Percentiles rank a stretch among this genome's conserved stretches.
Evolutionary conservation across 1,140 invertebrate species (phyloP).

Genomic region (Drosophila aff.): DNA sequence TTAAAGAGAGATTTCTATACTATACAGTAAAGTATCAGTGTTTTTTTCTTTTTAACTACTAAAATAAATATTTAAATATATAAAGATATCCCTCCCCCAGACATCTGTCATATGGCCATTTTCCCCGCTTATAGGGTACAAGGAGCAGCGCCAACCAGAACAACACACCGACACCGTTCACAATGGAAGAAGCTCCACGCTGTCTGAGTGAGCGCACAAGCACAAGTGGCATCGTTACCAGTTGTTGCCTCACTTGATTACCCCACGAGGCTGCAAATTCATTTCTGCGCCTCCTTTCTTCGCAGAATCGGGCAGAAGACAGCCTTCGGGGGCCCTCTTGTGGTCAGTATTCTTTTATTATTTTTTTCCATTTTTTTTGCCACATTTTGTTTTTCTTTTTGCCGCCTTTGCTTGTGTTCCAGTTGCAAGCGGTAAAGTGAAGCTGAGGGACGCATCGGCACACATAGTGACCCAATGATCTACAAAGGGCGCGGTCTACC

Average conservation of each 20-base stretch:
- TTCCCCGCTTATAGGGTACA: constrained; percentile 35
- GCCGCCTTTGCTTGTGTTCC: constrained; percentile 38
- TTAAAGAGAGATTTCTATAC: too few species aligned
- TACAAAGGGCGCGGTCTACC: constrained; percentile 73
- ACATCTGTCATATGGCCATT: constrained; percentile 5
- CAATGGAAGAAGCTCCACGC: constrained; percentile 66
- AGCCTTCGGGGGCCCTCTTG: constrained; percentile 39
- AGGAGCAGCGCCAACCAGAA: constrained; percentile 13
- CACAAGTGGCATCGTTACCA: constrained; percentile 47
- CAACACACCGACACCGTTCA: constrained; percentile 46
- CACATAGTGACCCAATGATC: constrained; percentile 77
- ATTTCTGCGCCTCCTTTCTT: constrained; percentile 72
- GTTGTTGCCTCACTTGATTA: constrained; percentile 70
- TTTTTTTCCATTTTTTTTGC: constrained; percentile 7
- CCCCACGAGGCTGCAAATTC: constrained; percentile 78
- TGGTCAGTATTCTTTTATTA: constrained; percentile 20
- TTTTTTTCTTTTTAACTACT: too few species aligned
- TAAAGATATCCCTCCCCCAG: background rate
- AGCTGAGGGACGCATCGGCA: constrained; percentile 56
- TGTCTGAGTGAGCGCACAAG: constrained; percentile 64
- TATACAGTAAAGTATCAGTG: accelerated
- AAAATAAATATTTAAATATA: background rate
- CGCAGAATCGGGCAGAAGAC: constrained; percentile 32
- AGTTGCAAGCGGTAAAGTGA: constrained; percentile 77
- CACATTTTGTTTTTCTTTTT: constrained; percentile 4